A percentile compares a stretch with the other conserved stretches of the same genome.
Conservation (phyloP, 2,113 vertebrate genomes). For the Panurus biarmicus region DNA sequence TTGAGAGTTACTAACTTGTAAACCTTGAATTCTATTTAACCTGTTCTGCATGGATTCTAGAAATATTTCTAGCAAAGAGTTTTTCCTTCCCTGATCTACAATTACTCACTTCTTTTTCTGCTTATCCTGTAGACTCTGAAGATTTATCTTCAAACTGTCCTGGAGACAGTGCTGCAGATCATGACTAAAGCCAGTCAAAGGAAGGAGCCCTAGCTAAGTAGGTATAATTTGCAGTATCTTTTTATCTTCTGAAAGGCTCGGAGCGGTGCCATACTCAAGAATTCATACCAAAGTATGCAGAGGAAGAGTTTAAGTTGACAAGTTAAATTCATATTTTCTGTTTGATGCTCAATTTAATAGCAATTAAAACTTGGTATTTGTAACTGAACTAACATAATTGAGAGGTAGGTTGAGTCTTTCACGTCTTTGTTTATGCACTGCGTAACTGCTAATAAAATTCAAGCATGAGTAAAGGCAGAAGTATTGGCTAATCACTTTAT, state of each 20-base stretch:
- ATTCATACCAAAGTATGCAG: neutral
- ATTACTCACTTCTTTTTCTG: neutral
- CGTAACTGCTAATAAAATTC: neutral
- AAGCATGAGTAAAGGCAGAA: neutral
- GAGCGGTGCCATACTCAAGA: neutral
- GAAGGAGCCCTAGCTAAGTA: constrained; percentile 6
- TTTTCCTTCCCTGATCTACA: neutral
- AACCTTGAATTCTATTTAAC: neutral
- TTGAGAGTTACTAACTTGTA: neutral
- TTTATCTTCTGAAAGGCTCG: neutral
- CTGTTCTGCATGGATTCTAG: neutral
- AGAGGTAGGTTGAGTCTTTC: neutral
- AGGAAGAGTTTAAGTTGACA: neutral
- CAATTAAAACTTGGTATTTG: neutral
- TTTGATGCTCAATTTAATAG: neutral
- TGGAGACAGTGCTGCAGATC: constrained; percentile 85
- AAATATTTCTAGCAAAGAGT: neutral
- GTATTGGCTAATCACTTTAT: neutral
- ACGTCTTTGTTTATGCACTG: neutral
- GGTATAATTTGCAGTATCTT: neutral
- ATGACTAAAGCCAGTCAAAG: constrained; percentile 68
- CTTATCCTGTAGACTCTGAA: constrained; percentile 75
- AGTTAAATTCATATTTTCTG: neutral
- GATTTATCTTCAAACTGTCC: constrained; percentile 88
- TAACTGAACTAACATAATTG: neutral